Evolutionary conservation across 1,140 invertebrate species (phyloP).

Genomic region (Eufriesea mexicana): DNA sequence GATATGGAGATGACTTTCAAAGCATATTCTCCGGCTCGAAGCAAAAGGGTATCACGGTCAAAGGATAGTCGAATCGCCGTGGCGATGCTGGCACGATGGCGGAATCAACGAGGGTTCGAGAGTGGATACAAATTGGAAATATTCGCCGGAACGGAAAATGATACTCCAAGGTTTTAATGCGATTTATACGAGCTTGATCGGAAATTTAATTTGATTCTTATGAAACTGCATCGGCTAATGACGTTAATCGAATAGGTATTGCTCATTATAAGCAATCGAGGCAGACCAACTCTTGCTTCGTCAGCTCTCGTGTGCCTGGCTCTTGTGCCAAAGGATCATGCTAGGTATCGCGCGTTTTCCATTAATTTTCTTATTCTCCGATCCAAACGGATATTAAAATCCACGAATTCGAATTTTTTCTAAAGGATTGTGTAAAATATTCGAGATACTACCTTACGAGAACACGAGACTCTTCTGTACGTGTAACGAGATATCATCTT

Average conservation of each 20-base stretch:
- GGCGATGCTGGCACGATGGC: constrained; percentile 14
- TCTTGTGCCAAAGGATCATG: no score
- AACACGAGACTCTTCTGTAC: no score
- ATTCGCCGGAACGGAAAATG: constrained; percentile 50
- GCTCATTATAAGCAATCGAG: constrained; percentile 24
- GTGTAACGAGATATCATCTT: no score
- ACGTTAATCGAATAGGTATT: constrained; percentile 63
- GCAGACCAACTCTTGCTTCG: neutral
- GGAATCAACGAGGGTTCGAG: constrained; percentile 49
- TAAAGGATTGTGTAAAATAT: no score
- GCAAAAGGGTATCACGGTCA: constrained; percentile 48
- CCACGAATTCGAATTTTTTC: neutral
- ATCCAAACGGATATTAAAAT: no score
- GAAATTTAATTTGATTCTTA: constrained; percentile 61
- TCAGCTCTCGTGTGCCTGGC: neutral
- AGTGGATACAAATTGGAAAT: constrained; percentile 59
- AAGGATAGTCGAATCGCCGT: constrained; percentile 46
- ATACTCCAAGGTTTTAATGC: constrained; percentile 46
- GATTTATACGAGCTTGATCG: constrained; percentile 53
- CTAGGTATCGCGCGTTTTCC: no score
- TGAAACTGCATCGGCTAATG: constrained; percentile 36
- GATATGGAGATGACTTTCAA: constrained; percentile 63
- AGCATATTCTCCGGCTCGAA: constrained; percentile 42
- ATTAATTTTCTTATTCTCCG: neutral
- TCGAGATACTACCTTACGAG: no score